Conservation (phyloP, 2,888 invertebrate species). For the Caprella mutica region DNA sequence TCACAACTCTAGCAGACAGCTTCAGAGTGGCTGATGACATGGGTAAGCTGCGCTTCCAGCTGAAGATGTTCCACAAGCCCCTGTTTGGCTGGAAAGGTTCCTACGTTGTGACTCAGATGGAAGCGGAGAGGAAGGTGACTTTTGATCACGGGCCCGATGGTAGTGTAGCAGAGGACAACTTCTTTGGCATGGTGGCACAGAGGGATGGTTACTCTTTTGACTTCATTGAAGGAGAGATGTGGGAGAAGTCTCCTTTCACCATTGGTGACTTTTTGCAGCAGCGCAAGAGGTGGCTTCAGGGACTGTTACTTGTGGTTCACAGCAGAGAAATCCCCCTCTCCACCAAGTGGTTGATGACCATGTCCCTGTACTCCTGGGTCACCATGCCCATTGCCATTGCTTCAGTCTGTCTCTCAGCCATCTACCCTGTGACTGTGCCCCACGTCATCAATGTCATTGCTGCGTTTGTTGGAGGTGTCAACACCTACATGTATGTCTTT, state of each 20-base stretch:
- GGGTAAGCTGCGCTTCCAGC: slow-evolving; percentile 88
- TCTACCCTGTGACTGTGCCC: slow-evolving; percentile 79
- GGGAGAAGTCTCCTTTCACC: slow-evolving; percentile 94
- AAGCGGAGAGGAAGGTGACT: slow-evolving; percentile 79
- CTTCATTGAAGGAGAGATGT: slow-evolving; percentile 97
- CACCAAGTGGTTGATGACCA: slow-evolving; percentile 54
- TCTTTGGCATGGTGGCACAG: slow-evolving; percentile 90
- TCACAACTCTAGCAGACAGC: slow-evolving; percentile 89
- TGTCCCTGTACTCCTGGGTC: slow-evolving; percentile 92
- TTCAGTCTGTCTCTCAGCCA: slow-evolving; percentile 68
- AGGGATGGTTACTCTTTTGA: slow-evolving; percentile 81
- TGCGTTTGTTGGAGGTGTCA: slow-evolving; percentile 79
- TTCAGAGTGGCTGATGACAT: slow-evolving; percentile 94
- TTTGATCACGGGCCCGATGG: slow-evolving; percentile 95
- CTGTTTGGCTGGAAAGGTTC: slow-evolving; percentile 97
- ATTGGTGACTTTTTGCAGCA: slow-evolving; percentile 91
- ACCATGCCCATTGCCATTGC: slow-evolving; percentile 85
- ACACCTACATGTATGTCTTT: slow-evolving; percentile 94
- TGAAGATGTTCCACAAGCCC: slow-evolving; percentile 84
- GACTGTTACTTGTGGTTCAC: slow-evolving; percentile 76
- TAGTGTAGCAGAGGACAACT: slow-evolving; percentile 95
- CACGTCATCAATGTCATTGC: slow-evolving; percentile 29
- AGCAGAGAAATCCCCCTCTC: slow-evolving; percentile 55
- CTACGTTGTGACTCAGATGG: slow-evolving; percentile 89
- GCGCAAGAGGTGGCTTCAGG: slow-evolving; percentile 83